Percentiles rank a stretch among this genome's conserved stretches.
Evolutionary conservation across 1,140 invertebrate species (phyloP).

Genomic region (Macrostomum lignano): DNA sequence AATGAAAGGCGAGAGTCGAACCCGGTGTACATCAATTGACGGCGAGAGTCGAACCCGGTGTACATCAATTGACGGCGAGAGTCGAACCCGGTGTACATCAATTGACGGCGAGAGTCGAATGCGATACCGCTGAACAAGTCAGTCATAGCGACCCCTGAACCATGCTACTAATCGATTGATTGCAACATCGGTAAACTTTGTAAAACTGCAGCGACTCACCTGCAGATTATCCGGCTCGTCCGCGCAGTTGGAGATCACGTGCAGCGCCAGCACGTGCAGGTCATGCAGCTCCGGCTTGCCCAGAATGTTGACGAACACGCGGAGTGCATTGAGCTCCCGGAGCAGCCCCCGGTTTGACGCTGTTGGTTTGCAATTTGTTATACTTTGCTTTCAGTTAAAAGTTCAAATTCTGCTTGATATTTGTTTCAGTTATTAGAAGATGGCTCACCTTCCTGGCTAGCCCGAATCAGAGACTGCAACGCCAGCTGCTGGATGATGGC

Average conservation of each 20-base stretch:
- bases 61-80: too few species aligned
- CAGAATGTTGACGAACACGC: constrained; percentile 20
- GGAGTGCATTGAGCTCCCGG: constrained; percentile 19
- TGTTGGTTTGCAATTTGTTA: too few species aligned
- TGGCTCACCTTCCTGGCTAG: constrained; percentile 23
- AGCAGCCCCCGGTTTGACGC: constrained; percentile 18
- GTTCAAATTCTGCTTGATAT: background rate
- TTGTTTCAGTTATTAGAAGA: background rate
- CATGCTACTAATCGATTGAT: too few species aligned
- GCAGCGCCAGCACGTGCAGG: constrained; percentile 23
- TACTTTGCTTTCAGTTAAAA: too few species aligned
- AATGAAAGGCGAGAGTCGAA: too few species aligned
- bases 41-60: too few species aligned
- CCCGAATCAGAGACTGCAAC: constrained; percentile 17
- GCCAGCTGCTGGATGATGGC: constrained; percentile 22
- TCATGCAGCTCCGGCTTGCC: constrained; percentile 20
- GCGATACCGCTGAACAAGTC: too few species aligned
- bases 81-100: too few species aligned
- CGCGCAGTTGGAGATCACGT: constrained; percentile 21
- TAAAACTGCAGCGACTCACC: constrained; percentile 15
- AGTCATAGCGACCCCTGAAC: too few species aligned
- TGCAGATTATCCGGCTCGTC: constrained; percentile 25
- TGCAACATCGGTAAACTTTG: too few species aligned
- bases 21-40: too few species aligned
- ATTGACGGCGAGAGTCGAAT: too few species aligned